Evolutionary conservation across 2,888 invertebrate species (phyloP), one percentile per base, ranked within the genome.

Genomic region (Drosophila neotestacea): DNA sequence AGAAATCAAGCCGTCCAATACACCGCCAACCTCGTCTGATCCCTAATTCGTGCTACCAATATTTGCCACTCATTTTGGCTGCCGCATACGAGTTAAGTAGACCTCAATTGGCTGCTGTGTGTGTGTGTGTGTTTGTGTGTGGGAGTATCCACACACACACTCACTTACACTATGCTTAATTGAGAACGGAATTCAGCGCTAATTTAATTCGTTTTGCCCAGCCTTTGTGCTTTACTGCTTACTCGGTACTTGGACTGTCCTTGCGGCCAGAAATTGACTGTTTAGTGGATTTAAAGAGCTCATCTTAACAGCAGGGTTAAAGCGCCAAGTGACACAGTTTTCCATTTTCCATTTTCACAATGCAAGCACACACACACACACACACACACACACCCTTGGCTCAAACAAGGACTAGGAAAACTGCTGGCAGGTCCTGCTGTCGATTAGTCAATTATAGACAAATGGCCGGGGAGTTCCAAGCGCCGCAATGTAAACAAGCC

Each of bases 381-480:
- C 3, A 65, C 71, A 52, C 72, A 71, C 58, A 71, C 65, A 70
- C 47, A 44, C 44, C 56, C 5, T 13, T 50, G 70, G 36, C 48
- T 34, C 61, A 36, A 41, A 22, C 42, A 42, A 42, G 46, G 34
- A 47, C 38, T 22, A 22, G 22, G 38, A 22, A 22, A 22, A 22
- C 22, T 22, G 22, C 52, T 58, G 58, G 36, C 47, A 63, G 60
- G 54, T 68, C 56, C 60, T 71, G 75, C 87, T 61, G 87, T 81
- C 87, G 86, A 84, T 84, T 84, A 84, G 83, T 84, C 83, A 84
- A 86, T 84, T 84, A 84, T 86, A 86, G 83, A 84, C 83, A 84
- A 84, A 84, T 84, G 83, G 85, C 86, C 73, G 63, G 83, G 81
- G 83, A 86, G 81, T 69, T 75, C 70, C 13, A 77, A 69, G 70